Percentiles rank a stretch among this genome's conserved stretches.
These are phyloP conservation scores for Podarcis raffonei DNA, from an alignment of 2,113 vertebrate genomes.

Conservation along the genomic window DNA sequence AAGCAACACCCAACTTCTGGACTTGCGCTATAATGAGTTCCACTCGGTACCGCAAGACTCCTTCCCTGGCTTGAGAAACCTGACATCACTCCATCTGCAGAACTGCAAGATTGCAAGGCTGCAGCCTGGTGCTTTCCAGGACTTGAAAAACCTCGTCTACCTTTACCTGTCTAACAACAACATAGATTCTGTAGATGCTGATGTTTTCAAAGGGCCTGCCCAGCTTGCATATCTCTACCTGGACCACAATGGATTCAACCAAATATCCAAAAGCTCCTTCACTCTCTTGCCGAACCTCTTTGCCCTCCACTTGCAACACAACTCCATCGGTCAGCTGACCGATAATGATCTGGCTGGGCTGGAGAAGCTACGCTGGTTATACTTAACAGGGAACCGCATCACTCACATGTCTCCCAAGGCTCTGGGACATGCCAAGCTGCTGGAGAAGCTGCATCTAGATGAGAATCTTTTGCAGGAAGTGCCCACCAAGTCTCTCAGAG, in stretches of 20 bases:
- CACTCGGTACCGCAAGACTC: constrained; percentile 75
- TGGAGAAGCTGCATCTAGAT: constrained; percentile 88
- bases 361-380: constrained; percentile 80
- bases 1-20: constrained; percentile 80
- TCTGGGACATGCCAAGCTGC: constrained; percentile 74
- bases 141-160: constrained; percentile 87
- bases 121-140: constrained; percentile 78
- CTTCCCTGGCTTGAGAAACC: constrained; percentile 78
- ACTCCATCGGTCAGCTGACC: constrained; percentile 76
- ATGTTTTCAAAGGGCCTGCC: constrained; percentile 81
- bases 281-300: constrained; percentile 83
- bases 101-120: constrained; percentile 79
- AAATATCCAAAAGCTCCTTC: constrained; percentile 79
- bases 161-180: constrained; percentile 91
- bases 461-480: constrained; percentile 83
- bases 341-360: constrained; percentile 69
- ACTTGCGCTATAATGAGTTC: constrained; percentile 85
- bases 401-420: constrained; percentile 63
- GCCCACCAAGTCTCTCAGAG: constrained; percentile 79
- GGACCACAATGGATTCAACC: constrained; percentile 84
- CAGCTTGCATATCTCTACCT: constrained; percentile 88
- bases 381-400: constrained; percentile 82
- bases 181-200: constrained; percentile 77
- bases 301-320: constrained; percentile 89
- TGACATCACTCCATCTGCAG: constrained; percentile 92